Evolutionary conservation across 2,888 invertebrate species (phyloP), one percentile per base, ranked within the genome.

Genomic region (Celastrina argiolus): DNA sequence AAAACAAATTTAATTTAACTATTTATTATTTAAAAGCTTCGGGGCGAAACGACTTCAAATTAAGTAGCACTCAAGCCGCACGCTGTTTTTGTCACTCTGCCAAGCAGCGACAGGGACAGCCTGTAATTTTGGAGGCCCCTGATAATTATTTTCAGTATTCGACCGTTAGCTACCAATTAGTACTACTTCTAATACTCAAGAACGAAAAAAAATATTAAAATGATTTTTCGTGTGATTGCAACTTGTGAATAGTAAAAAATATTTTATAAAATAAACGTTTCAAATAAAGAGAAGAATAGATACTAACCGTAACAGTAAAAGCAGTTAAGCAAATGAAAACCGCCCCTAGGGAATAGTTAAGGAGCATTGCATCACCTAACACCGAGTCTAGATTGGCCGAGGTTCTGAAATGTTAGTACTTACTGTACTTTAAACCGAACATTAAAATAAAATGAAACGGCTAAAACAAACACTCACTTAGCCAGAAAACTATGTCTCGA

Each of bases 291-390:
- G 26, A 10, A 51, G 12, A 51, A 51, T 16, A 61, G 7, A 28
- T 42, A 66, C 31, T 39, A 77, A 89, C 90, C 69, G 84, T 83
- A 56, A 82, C 82, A 28, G 88, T 85, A 70, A 86, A 88, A 68
- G 83, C 84, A 39, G 89, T 88, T 1, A 88, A 79, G 64, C 88
- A 86, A 72, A 90, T 84, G 65, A 89, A 85, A 31, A 87, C 76
- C 0, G 87, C 82, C 68, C 87, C 87, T 69, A 86, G 82, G 10
- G 79, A 73, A 68, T 86, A 89, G 56, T 82, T 83, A 1, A 87
- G 68, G 59, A 88, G 73, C 82, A 87, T 85, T 31, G 78, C 81
- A 56, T 82, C 81, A 39, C 87, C 88, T 61, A 88, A 72, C 42
- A 86, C 77, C 7, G 66, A 68, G 61, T 87, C 79, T 28, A 89